Evolutionary conservation across 1,140 invertebrate genomes (phyloP), one percentile per base, ranked within the genome.

Genomic region (Eufriesea mexicana): DNA sequence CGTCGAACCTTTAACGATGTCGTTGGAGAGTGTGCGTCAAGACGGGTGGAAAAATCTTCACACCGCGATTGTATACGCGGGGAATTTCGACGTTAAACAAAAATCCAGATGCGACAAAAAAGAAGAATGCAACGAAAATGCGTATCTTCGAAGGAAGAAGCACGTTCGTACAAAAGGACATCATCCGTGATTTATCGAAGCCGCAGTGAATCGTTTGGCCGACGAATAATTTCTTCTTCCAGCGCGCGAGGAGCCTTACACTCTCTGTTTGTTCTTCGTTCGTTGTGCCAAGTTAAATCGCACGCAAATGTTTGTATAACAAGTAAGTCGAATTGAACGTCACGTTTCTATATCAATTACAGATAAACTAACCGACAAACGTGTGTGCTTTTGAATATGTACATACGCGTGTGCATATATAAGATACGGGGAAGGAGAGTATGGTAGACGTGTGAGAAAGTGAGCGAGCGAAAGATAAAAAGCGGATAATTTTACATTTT

Each of bases 391-490:
- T 14, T 25, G 23, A 9, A 25, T 9, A 42, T 23, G 62, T 45
- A 45, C 20, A 5, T 35, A 35, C 5, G 7, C 42, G 20, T 42
- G 25, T 8, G 1, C 35, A 12, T n/a, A 2, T n/a, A 16, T 28
- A 28, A 86, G 86, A 87, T n/a, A 73, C 25, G 18, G 16, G 61
- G 28, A 54, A 64, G 57, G 59, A 71, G 64, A 61, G 81, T 71
- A 77, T 14, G 79, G 57, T 62, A 49, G 64, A 62, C 25, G 71
- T 42, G 47, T 51, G 47, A 64, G 35, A 59, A 59, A 55, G n/a
- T 25, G 55, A 76, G 25, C 54, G 25, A 67, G 23, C 20, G 20
- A 61, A 25, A 73, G 51, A 67, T 6, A 73, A 2, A 45, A 9
- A 42, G 51, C 12, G 45, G 12, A 57, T n/a, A 49, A 61, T 79